Base-by-base conservation (phyloP, 2,113 vertebrate species). In the Tichodroma muraria region DNA sequence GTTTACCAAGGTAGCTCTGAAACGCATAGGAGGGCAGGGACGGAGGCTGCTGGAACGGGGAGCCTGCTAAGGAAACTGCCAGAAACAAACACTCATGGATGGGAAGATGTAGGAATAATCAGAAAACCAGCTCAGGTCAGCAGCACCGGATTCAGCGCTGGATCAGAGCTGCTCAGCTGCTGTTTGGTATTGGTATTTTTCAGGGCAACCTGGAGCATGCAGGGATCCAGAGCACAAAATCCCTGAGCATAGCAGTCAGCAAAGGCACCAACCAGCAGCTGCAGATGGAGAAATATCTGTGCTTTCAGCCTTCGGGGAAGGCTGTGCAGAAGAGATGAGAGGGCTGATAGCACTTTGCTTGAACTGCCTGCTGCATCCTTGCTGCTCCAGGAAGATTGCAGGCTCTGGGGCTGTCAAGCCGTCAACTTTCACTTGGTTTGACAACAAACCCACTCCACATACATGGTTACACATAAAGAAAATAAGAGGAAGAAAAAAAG, bases 361-460 rank as follows among this genome's bases (percentile, higher is more conserved):
- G 88, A 88, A 93, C 88, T 68, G 88, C 80, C 82, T 90, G 88
- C 94, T 64, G 76, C 82, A 91, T 95, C 93, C 80, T 86, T 8
- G 0, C 65, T 28, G 61, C 71, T 89, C 64, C 25, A 70, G 89
- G 89, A 96, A 65, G 82, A 80, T 63, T 68, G 72, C 80, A 71
- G 77, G 85, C 85, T 95, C 69, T 15, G 4, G 76, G 88, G 69
- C 93, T 95, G 95, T 94, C 94, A 96, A 96, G 65, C 60, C 77
- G 3, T 95, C 96, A 95, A 93, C 93, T 94, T 95, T 76, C 84
- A 80, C 93, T 90, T 8, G 85, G 95, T 96, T 96, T 96, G 95
- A 96, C 95, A 96, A 95, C 94, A 97, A 97, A 97, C 95, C 89
- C 30, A 2, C 56, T 95, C 95, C 94, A 90, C 85, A 38, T 94